Base-by-base conservation (phyloP, 2,113 vertebrate genomes). In the Cynopterus brachyotis region DNA sequence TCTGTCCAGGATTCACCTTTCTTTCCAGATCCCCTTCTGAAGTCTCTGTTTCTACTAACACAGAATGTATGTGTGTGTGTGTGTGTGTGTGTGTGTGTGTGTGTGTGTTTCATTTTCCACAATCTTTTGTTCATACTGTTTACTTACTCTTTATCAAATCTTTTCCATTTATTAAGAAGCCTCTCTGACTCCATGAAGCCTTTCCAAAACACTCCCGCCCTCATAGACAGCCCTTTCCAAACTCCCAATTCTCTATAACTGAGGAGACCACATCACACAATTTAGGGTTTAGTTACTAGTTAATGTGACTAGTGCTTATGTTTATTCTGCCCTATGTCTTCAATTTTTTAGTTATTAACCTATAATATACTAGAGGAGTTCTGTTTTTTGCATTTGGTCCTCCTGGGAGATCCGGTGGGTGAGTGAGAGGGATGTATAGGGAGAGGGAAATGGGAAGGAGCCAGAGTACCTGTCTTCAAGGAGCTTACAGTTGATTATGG, bases 181-280 rank as follows among this genome's bases (percentile, higher is more conserved):
- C 1, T 28, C 40, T 80, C n/a, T 83, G 57, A 30, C 28, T 66
- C 3, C 6, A n/a, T 7, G n/a, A 59, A 66, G 5, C 22, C 32
- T 66, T 76, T 3, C 5, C 4, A 53, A 24, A 40, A 62, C 26
- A 10, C 1, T 35, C 6, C 8, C 19, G 5, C 2, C 47, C 47
- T 64, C 59, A 17, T 19, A 67, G 53, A 83, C 11, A 11, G 55
- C 9, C 20, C 10, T 69, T 1, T 22, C 37, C 37, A 5, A 85
- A 9, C 3, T 66, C 4, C 47, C 4, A 47, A 0, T 40, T 35
- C n/a, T 2, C 17, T 4, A 20, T 40, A 45, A 9, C 3, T 26
- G 9, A 70, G 26, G 9, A 30, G 40, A 64, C 28, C 30, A 12
- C 4, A 50, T 50, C 50, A 50, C 50, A 50, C 50, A 50, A 50